Conservation (phyloP, 2,888 invertebrate species). For the Megalurothrips usitatus region DNA sequence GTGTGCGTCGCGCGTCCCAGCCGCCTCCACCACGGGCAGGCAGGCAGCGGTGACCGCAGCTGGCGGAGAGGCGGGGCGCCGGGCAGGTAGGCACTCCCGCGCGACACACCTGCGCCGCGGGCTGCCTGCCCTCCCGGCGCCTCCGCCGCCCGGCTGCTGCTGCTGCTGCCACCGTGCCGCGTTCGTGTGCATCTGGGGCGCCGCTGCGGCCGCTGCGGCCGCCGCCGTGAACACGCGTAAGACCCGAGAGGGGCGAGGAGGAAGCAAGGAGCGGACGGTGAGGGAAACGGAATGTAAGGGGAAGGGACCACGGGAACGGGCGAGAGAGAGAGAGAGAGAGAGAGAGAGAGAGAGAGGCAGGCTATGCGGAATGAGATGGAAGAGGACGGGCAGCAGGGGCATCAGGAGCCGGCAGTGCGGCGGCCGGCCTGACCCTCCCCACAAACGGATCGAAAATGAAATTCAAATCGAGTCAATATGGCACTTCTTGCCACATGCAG, state of each 20-base stretch:
- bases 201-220: too few relatives aligned
- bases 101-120: not conserved
- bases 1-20: too few relatives aligned
- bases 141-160: not conserved
- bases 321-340: not conserved
- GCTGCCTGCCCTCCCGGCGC: not conserved
- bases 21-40: too few relatives aligned
- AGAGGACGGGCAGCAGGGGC: not conserved
- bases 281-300: not conserved
- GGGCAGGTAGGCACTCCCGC: not conserved
- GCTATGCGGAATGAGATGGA: not conserved
- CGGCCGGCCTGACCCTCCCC: not conserved
- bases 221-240: too few relatives aligned
- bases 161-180: too few relatives aligned
- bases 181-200: too few relatives aligned
- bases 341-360: not conserved
- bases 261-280: not conserved
- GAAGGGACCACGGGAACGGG: not conserved
- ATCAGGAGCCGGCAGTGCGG: not conserved
- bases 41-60: too few relatives aligned
- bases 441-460: slow-evolving; percentile 22
- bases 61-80: not conserved
- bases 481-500: slow-evolving; percentile 3
- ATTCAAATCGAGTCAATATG: slow-evolving; percentile 22
- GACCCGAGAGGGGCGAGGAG: not conserved